Conservation (phyloP, 2,113 vertebrate genomes). For the Solea solea region DNA sequence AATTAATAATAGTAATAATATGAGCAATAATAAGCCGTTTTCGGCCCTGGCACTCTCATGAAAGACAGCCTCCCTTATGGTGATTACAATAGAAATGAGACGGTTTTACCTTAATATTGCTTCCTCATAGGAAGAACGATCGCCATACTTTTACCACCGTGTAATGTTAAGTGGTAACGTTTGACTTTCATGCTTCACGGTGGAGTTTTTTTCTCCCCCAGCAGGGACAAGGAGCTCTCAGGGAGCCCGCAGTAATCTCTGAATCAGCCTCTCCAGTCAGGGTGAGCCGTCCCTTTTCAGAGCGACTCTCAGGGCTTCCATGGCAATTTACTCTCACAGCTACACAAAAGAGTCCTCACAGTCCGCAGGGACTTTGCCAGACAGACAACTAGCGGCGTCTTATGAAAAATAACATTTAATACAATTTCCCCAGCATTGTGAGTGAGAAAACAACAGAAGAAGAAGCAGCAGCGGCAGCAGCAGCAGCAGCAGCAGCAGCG, state of each 20-base stretch:
- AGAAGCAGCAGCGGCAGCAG: not conserved
- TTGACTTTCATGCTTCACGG: conserved; percentile 67
- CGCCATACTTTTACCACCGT: too few relatives aligned
- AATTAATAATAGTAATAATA: too few relatives aligned
- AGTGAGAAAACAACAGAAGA: conserved; percentile 17
- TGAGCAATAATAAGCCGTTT: too few relatives aligned
- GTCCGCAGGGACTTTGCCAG: conserved; percentile 60
- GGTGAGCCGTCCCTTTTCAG: conserved; percentile 63
- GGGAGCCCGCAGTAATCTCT: conserved; percentile 68
- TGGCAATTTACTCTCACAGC: conserved; percentile 68
- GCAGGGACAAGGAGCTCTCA: conserved; percentile 50
- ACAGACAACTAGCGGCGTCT: conserved; percentile 60
- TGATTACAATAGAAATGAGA: too few relatives aligned
- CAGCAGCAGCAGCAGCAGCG: not conserved
- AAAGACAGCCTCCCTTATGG: too few relatives aligned
- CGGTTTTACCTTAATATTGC: too few relatives aligned
- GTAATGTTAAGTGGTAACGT: conserved; percentile 13
- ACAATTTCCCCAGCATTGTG: conserved; percentile 30
- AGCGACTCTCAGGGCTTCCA: conserved; percentile 62
- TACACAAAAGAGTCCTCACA: conserved; percentile 69
- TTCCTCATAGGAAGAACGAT: too few relatives aligned
- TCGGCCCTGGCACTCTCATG: too few relatives aligned
- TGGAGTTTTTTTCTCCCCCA: conserved; percentile 57
- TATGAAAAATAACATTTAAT: conserved; percentile 42
- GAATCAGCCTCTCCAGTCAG: conserved; percentile 68